Conservation (phyloP, 1,140 invertebrate genomes). For the Monomorium pharaonis region DNA sequence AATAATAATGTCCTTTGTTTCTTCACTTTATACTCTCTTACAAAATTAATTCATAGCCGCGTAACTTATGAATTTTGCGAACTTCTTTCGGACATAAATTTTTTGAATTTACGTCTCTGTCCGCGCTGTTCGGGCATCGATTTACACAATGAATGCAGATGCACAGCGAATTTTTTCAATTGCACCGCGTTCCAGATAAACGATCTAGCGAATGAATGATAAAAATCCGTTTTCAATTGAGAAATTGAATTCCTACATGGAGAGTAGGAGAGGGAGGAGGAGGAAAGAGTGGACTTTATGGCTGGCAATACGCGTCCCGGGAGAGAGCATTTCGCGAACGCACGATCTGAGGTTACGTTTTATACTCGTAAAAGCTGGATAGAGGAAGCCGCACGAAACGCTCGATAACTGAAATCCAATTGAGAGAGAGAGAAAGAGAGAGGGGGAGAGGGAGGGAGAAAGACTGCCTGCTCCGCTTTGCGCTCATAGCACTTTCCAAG, state of each 20-base stretch:
- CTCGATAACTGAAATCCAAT: conserved; percentile 62
- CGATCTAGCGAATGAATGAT: conserved; percentile 26
- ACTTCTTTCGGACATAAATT: neutral
- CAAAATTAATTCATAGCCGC: neutral
- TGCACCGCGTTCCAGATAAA: conserved; percentile 1
- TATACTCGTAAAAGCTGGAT: conserved; percentile 33
- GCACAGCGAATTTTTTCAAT: conserved; percentile 12
- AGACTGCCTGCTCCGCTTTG: neutral
- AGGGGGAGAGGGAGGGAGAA: neutral
- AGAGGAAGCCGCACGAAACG: conserved; percentile 44
- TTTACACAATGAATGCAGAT: neutral
- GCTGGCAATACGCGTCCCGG: conserved; percentile 1
- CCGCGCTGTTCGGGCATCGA: conserved; percentile 1
- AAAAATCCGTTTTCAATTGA: conserved; percentile 36
- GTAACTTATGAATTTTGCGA: neutral
- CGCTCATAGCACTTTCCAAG: conserved; percentile 44
- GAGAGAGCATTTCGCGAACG: conserved; percentile 12
- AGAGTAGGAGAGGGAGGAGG: neutral
- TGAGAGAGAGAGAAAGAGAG: neutral
- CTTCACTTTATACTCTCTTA: neutral
- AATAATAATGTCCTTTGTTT: neutral
- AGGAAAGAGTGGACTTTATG: neutral
- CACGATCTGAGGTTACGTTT: conserved; percentile 51
- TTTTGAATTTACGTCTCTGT: neutral
- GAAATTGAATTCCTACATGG: conserved; percentile 30